A percentile compares a stretch with the other conserved stretches of the same genome.
These are phyloP conservation scores for Ondatra zibethicus DNA, from an alignment of 2,113 vertebrate species.

Conservation along the genomic window DNA sequence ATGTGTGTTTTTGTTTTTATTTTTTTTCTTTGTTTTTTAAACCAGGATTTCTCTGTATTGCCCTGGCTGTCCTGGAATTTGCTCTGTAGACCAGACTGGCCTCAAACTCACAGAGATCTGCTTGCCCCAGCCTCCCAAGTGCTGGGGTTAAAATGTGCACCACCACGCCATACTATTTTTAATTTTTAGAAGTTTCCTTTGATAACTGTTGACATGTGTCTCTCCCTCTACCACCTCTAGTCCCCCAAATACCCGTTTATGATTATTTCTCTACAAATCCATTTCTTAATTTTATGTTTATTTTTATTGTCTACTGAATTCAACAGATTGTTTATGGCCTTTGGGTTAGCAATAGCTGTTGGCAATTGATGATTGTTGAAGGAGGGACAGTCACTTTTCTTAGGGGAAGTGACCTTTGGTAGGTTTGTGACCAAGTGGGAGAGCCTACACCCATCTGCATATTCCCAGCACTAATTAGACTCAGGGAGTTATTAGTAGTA, in stretches of 20 bases:
- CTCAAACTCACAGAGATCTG: neutral
- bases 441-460: neutral
- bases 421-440: neutral
- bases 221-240: neutral
- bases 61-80: neutral
- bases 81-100: neutral
- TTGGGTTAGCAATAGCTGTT: neutral
- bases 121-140: neutral
- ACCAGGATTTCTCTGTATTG: neutral
- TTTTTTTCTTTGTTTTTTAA: neutral
- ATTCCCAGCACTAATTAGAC: neutral
- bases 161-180: neutral
- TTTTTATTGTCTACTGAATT: neutral
- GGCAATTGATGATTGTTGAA: neutral
- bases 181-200: neutral
- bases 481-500: neutral
- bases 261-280: neutral
- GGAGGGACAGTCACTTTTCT: neutral
- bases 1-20: neutral
- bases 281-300: neutral
- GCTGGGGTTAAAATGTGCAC: neutral
- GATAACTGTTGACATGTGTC: neutral
- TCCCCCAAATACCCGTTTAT: no score
- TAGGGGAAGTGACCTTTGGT: neutral
- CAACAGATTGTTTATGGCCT: neutral